A percentile compares a stretch with the other conserved stretches of the same genome.
Conservation (phyloP, 2,888 invertebrate species). For the Cephus rjabovi region DNA sequence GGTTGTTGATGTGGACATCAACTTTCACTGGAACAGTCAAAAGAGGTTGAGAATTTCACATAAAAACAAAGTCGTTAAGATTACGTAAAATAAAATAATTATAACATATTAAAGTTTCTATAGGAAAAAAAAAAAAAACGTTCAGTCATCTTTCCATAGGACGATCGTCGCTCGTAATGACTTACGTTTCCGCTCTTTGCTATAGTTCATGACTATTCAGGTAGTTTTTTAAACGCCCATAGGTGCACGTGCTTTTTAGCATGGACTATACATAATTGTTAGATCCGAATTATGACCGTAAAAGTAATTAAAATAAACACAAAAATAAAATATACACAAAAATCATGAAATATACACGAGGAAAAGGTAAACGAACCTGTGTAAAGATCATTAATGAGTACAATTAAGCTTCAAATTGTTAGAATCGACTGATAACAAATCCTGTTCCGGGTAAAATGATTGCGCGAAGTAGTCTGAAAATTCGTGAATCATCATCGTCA, state of each 20-base stretch:
- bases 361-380: background rate
- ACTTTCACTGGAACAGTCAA: conserved; percentile 77
- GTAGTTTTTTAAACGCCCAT: background rate
- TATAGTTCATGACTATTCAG: background rate
- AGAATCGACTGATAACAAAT: background rate
- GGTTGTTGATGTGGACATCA: conserved; percentile 76
- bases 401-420: background rate
- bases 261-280: background rate
- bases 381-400: background rate
- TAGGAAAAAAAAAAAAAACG: background rate
- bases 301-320: background rate
- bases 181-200: background rate
- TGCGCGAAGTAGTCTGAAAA: background rate
- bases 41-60: background rate
- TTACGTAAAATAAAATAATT: background rate
- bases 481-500: background rate
- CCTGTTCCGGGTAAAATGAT: background rate
- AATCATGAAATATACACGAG: background rate
- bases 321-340: background rate
- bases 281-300: background rate
- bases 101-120: background rate
- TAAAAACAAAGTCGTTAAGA: background rate
- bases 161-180: background rate
- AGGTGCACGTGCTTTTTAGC: background rate
- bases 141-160: background rate